phyloP scores from a whole-genome alignment of 2,797 vertebrate species.

The Megalops cyprinoides region DNA sequence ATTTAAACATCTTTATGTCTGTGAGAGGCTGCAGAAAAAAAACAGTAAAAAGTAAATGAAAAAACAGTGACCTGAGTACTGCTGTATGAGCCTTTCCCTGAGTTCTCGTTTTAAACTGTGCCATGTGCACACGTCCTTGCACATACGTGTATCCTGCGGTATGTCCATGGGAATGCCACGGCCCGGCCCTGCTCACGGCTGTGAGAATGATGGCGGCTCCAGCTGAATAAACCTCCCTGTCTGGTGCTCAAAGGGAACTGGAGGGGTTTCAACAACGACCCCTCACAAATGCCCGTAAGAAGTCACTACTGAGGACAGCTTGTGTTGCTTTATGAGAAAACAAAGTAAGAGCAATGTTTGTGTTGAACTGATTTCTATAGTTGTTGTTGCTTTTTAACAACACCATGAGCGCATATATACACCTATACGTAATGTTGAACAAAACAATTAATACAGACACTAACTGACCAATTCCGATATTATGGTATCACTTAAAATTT shows the following conservation, averaged over 20 bases:
- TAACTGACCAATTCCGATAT: background rate
- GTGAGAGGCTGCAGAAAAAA: constrained; percentile 3
- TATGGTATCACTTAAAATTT: background rate
- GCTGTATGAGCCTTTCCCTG: background rate
- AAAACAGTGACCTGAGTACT: too few relatives aligned
- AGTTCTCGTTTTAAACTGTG: background rate
- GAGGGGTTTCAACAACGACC: background rate
- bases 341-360: too few relatives aligned
- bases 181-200: background rate
- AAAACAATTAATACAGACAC: background rate
- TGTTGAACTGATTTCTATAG: too few relatives aligned
- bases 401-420: background rate
- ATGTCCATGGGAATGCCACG: background rate
- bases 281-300: too few relatives aligned
- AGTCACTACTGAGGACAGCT: background rate
- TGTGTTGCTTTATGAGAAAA: background rate
- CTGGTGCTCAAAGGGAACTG: background rate
- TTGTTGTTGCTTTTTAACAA: background rate
- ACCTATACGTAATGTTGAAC: background rate
- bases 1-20: background rate
- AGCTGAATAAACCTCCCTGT: background rate
- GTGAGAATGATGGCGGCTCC: background rate
- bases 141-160: background rate
- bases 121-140: background rate
- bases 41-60: constrained; percentile 47